Evolutionary conservation across 1,140 invertebrate genomes (phyloP).

Genomic region (Formica exsecta): DNA sequence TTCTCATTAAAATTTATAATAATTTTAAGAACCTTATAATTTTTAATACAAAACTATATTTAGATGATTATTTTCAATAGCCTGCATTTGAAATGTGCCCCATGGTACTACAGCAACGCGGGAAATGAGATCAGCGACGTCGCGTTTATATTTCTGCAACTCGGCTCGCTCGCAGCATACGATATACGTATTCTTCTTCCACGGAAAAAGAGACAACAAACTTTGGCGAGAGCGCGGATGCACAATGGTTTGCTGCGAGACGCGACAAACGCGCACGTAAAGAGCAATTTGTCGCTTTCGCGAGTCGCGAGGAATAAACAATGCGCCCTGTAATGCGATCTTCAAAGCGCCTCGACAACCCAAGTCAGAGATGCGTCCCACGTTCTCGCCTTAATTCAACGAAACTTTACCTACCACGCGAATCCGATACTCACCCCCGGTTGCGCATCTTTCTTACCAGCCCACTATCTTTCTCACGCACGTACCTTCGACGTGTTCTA

Average conservation of each 20-base stretch:
- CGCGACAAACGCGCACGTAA: conserved; percentile 37
- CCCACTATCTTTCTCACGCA: conserved; percentile 12
- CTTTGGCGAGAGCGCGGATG: conserved; percentile 30
- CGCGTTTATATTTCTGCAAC: conserved; percentile 14
- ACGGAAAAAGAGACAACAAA: conserved; percentile 24
- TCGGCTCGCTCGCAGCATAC: neutral
- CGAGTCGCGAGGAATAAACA: conserved; percentile 56
- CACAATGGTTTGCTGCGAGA: conserved; percentile 27
- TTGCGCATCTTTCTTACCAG: too few species aligned
- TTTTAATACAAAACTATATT: too few species aligned
- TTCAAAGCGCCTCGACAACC: conserved; percentile 36
- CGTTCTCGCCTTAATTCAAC: conserved; percentile 33
- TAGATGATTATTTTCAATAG: too few species aligned
- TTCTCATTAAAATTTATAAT: neutral
- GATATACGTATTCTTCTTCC: conserved; percentile 28
- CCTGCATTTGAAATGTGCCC: too few species aligned
- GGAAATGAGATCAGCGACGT: conserved; percentile 34
- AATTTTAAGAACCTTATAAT: neutral
- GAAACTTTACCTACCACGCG: conserved; percentile 38
- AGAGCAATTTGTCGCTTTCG: conserved; percentile 62
- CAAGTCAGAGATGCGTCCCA: neutral
- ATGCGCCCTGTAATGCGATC: conserved; percentile 54
- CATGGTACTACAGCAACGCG: neutral
- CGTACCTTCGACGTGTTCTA: conserved; percentile 41
- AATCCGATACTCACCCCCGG: conserved; percentile 8